Conservation (phyloP, 2,888 invertebrate species). For the Dicyrtomina minuta region DNA sequence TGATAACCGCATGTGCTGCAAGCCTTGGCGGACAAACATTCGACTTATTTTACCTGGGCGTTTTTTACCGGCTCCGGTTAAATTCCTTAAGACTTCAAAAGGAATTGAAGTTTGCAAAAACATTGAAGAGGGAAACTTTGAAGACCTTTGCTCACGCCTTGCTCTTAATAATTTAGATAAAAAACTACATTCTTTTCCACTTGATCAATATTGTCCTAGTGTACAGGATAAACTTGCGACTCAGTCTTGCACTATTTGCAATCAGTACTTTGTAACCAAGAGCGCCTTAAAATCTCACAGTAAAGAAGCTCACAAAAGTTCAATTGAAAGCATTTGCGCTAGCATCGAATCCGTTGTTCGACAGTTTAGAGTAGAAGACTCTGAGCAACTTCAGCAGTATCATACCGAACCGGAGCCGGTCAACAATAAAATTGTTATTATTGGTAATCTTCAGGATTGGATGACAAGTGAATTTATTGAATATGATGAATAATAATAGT, state of each 20-base stretch:
- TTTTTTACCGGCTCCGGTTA: too few relatives aligned
- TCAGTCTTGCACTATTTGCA: too few relatives aligned
- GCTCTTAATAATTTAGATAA: not conserved
- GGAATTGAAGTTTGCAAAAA: too few relatives aligned
- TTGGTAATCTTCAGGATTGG: not conserved
- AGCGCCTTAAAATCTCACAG: not conserved
- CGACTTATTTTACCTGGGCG: too few relatives aligned
- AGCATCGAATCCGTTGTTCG: not conserved
- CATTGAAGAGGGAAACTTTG: not conserved
- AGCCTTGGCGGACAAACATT: constrained; percentile 5
- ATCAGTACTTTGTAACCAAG: constrained; percentile 4
- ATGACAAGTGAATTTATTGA: too few relatives aligned
- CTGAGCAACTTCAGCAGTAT: too few relatives aligned
- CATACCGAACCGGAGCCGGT: too few relatives aligned
- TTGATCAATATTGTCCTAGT: constrained; percentile 29
- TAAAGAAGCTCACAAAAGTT: not conserved
- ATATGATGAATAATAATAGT: too few relatives aligned
- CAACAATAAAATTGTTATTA: not conserved
- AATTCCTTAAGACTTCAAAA: too few relatives aligned
- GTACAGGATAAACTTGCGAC: not conserved
- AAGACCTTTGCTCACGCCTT: not conserved
- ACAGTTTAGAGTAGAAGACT: not conserved
- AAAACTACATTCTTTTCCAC: not conserved
- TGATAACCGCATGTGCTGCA: constrained; percentile 18
- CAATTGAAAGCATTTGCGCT: not conserved